phyloP scores from a whole-genome alignment of 2,113 vertebrate genomes.

The Cichladusa arquata region DNA sequence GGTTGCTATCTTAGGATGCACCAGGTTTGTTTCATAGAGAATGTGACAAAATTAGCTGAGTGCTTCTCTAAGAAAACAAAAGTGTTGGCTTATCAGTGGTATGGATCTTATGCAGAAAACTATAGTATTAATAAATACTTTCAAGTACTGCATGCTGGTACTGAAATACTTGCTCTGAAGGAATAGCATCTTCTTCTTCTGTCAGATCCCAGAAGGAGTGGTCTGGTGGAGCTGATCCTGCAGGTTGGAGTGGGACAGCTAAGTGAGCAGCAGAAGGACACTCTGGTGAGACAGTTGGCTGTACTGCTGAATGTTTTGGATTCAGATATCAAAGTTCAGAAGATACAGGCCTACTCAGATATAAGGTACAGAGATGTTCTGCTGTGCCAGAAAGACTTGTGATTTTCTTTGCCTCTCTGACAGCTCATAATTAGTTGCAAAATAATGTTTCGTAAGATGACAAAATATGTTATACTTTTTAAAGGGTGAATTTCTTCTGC shows the following conservation, averaged over 20 bases:
- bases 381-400: neutral
- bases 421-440: neutral
- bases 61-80: neutral
- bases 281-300: conserved; percentile 84
- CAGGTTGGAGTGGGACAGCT: conserved; percentile 82
- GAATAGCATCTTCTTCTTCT: neutral
- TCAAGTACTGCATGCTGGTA: neutral
- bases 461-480: neutral
- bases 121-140: neutral
- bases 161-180: neutral
- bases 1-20: neutral
- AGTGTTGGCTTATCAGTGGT: neutral
- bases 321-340: conserved; percentile 81
- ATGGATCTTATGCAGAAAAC: neutral
- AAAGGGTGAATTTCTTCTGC: neutral
- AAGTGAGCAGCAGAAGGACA: conserved; percentile 81
- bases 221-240: conserved; percentile 89
- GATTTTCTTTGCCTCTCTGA: neutral
- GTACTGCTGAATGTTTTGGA: conserved; percentile 84
- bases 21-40: neutral
- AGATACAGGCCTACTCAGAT: conserved; percentile 83
- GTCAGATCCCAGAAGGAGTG: conserved; percentile 72
- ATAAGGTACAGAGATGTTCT: conserved; percentile 78
- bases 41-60: neutral
- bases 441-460: neutral